phyloP scores from a whole-genome alignment of 2,797 vertebrate species.

The Spatula versicolor region DNA sequence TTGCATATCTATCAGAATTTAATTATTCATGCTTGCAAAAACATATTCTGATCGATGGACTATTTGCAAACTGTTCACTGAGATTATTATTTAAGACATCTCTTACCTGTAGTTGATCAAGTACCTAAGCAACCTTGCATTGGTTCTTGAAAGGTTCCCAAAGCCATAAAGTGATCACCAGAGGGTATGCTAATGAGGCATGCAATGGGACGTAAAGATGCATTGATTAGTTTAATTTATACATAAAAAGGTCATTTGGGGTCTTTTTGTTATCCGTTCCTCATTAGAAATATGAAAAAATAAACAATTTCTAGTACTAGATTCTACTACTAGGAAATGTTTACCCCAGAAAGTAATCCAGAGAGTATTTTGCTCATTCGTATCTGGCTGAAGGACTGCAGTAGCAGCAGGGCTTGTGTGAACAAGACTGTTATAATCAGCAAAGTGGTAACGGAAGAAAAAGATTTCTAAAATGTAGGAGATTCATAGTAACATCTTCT shows the following conservation, averaged over 20 bases:
- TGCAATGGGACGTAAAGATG: background rate
- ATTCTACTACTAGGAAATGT: background rate
- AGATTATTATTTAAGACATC: background rate
- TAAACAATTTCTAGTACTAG: background rate
- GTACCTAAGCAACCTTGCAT: background rate
- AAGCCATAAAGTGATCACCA: background rate
- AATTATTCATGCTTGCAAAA: background rate
- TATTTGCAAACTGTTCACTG: slow-evolving; percentile 10
- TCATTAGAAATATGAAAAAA: background rate
- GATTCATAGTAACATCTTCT: background rate
- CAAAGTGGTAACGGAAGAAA: background rate
- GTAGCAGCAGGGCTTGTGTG: background rate
- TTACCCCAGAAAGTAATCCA: background rate
- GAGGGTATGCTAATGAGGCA: background rate
- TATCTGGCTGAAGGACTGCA: background rate
- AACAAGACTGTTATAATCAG: background rate
- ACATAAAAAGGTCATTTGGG: background rate
- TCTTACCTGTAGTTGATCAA: background rate
- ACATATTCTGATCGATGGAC: background rate
- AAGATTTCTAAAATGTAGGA: background rate
- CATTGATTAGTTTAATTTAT: background rate
- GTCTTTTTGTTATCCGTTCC: background rate
- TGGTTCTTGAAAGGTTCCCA: background rate
- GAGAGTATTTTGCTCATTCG: background rate
- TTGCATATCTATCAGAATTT: background rate